phyloP scores from a whole-genome alignment of 2,797 vertebrate genomes.

The Apodemus agrarius region DNA sequence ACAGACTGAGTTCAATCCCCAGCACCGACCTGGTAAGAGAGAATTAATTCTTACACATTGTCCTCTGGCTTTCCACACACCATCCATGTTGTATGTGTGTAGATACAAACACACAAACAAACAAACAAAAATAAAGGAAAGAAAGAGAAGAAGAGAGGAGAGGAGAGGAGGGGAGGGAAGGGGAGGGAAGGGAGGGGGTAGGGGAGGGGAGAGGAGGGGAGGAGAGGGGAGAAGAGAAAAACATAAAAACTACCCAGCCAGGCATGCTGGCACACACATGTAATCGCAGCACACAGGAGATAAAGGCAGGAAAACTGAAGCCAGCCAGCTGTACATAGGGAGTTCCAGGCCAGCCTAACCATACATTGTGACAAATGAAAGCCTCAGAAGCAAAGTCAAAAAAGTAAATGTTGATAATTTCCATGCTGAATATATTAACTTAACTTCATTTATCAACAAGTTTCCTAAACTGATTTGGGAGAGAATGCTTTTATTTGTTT shows the following conservation, averaged over 20 bases:
- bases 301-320: neutral
- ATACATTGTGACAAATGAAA: neutral
- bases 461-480: constrained; percentile 40
- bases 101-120: neutral
- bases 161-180: rapidly evolving
- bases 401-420: constrained; percentile 28
- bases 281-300: neutral
- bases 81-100: too few species aligned
- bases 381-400: neutral
- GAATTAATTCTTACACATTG: neutral
- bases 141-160: too few species aligned
- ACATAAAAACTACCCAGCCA: neutral
- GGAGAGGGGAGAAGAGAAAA: neutral
- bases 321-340: neutral
- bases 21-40: neutral
- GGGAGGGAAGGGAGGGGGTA: rapidly evolving
- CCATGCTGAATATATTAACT: neutral
- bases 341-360: neutral
- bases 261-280: neutral
- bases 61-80: neutral
- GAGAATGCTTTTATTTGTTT: constrained; percentile 18
- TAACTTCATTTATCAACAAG: neutral
- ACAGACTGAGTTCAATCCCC: neutral
- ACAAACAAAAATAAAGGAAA: neutral
- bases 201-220: too few species aligned